These are phyloP conservation scores for Lithobates pipiens DNA, from an alignment of 2,797 vertebrate genomes.

Conservation along the genomic window DNA sequence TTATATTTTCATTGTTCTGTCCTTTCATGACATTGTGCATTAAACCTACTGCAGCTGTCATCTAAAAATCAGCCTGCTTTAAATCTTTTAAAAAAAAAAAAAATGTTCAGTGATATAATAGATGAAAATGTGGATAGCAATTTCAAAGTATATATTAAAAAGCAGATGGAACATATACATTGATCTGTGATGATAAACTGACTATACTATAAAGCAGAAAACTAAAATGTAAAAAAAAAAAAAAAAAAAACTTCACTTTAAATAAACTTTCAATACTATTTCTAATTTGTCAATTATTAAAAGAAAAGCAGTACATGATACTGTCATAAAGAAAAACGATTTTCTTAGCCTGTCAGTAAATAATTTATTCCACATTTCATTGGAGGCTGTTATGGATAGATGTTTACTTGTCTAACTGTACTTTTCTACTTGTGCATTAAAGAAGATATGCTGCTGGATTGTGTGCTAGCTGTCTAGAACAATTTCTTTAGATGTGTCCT, in stretches of 20 bases:
- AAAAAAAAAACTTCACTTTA: neutral
- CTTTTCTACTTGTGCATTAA: conserved; percentile 19
- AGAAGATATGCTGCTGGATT: conserved; percentile 32
- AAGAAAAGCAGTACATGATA: conserved; percentile 6
- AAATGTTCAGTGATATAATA: conserved; percentile 64
- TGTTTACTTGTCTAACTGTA: conserved; percentile 36
- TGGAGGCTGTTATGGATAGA: conserved; percentile 32
- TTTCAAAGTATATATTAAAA: conserved; percentile 64
- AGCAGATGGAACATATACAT: conserved; percentile 56
- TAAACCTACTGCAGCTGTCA: conserved; percentile 70
- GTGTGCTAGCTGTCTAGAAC: conserved; percentile 43
- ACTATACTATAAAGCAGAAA: neutral
- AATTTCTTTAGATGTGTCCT: conserved; percentile 32
- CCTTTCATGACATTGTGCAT: conserved; percentile 70
- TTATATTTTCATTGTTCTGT: conserved; percentile 70
- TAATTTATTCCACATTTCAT: conserved; percentile 40
- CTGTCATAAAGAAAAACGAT: conserved; percentile 26
- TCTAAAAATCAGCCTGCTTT: conserved; percentile 67
- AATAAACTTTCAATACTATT: conserved; percentile 26
- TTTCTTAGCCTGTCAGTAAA: conserved; percentile 24
- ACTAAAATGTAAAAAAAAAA: neutral
- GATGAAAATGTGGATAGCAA: conserved; percentile 59
- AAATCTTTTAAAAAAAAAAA: conserved; percentile 66
- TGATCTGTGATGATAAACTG: conserved; percentile 18
- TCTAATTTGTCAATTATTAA: conserved; percentile 26